Evolutionary conservation across 2,113 vertebrate species (phyloP).

Genomic region (Gymnogyps californianus): DNA sequence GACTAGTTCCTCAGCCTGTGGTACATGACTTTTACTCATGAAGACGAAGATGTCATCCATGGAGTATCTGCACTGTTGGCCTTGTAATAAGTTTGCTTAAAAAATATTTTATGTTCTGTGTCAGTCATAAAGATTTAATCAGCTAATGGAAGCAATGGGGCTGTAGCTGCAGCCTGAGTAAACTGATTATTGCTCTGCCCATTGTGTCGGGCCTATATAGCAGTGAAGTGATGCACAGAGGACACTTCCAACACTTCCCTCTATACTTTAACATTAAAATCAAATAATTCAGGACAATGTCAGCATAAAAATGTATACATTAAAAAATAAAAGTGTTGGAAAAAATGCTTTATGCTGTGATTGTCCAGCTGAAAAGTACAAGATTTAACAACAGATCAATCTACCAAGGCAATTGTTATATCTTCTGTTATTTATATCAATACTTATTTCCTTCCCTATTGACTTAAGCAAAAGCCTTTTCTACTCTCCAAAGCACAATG

Average conservation of each 20-base stretch:
- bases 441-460: background rate
- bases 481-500: background rate
- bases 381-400: background rate
- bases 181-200: background rate
- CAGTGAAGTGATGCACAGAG: background rate
- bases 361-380: background rate
- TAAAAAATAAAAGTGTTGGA: background rate
- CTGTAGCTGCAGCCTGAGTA: background rate
- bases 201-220: background rate
- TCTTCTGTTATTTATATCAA: background rate
- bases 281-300: background rate
- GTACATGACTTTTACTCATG: background rate
- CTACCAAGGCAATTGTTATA: background rate
- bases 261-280: background rate
- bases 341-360: background rate
- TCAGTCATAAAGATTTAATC: background rate
- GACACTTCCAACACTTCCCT: background rate
- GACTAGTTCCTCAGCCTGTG: background rate
- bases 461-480: background rate
- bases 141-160: background rate
- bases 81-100: background rate
- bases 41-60: background rate
- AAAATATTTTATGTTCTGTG: background rate
- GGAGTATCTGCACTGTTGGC: background rate
- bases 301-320: background rate